phyloP scores from a whole-genome alignment of 2,113 vertebrate species.

The Pyxicephalus adspersus region DNA sequence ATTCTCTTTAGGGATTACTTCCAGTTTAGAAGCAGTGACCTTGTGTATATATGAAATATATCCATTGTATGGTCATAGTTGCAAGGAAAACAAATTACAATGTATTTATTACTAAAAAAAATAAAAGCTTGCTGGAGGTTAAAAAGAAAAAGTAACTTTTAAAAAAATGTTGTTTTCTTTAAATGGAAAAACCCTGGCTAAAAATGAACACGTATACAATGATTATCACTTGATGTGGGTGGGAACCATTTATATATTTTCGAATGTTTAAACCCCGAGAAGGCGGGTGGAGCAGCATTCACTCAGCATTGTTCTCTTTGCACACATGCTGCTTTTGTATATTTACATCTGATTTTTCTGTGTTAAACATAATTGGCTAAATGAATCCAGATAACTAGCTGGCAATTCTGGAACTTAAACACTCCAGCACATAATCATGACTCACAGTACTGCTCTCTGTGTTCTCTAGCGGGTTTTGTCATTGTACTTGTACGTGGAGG shows the following conservation, averaged over 20 bases:
- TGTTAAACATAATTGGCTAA: slow-evolving; percentile 35
- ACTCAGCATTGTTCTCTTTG: neutral
- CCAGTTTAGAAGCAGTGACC: too few relatives aligned
- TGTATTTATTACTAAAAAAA: too few relatives aligned
- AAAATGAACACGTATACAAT: neutral
- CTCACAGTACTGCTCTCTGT: neutral
- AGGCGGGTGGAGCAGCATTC: neutral
- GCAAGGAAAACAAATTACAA: too few relatives aligned
- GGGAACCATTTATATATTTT: slow-evolving; percentile 17
- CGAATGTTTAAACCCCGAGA: neutral
- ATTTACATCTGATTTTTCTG: slow-evolving; percentile 25
- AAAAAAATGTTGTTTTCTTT: too few relatives aligned
- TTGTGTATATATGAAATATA: too few relatives aligned
- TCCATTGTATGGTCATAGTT: too few relatives aligned
- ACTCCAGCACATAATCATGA: neutral
- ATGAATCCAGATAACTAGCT: slow-evolving; percentile 36
- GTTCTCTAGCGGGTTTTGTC: neutral
- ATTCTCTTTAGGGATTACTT: too few relatives aligned
- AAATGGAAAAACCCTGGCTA: neutral
- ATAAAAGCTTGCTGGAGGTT: too few relatives aligned
- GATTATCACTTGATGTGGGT: neutral
- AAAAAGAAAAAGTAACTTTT: too few relatives aligned
- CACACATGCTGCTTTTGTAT: slow-evolving; percentile 16
- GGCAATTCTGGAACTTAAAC: neutral
- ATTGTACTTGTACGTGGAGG: neutral